These are phyloP conservation scores for Drosophila tristis DNA, from an alignment of 1,140 invertebrate genomes.

Conservation along the genomic window DNA sequence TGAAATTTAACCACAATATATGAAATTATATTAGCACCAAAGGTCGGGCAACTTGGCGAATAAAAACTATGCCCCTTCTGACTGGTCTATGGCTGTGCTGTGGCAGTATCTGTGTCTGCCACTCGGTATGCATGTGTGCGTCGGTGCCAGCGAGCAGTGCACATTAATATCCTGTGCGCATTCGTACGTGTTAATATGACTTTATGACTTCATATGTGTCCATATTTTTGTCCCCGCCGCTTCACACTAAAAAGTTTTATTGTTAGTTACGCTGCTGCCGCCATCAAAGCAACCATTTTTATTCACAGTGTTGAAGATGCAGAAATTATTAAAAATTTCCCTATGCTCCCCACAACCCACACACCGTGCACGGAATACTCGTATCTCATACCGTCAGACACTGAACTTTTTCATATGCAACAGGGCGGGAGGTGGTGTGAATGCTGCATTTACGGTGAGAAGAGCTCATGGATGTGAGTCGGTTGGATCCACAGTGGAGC, in stretches of 20 bases:
- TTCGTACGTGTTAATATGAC: slow-evolving; percentile 83
- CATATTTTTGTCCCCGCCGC: slow-evolving; percentile 77
- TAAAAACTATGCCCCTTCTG: slow-evolving; percentile 55
- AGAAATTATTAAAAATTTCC: slow-evolving; percentile 79
- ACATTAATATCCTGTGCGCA: slow-evolving; percentile 83
- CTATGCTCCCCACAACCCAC: slow-evolving; percentile 1
- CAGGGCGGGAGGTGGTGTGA: slow-evolving; percentile 21
- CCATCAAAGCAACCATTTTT: slow-evolving; percentile 81
- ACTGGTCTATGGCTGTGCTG: slow-evolving; percentile 6
- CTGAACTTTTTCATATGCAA: slow-evolving; percentile 59
- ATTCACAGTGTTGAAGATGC: slow-evolving; percentile 80
- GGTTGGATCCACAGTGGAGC: slow-evolving; percentile 5
- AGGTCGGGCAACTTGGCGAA: slow-evolving; percentile 49
- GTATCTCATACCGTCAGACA: slow-evolving; percentile 53
- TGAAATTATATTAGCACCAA: slow-evolving; percentile 78
- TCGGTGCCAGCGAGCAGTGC: slow-evolving; percentile 42
- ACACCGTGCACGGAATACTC: slow-evolving; percentile 26
- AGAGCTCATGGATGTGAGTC: slow-evolving; percentile 40
- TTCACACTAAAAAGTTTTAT: slow-evolving; percentile 81
- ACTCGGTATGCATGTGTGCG: slow-evolving; percentile 4
- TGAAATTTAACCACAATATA: slow-evolving; percentile 77
- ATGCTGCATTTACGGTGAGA: slow-evolving; percentile 13
- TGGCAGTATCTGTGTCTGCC: too few species aligned
- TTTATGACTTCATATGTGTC: slow-evolving; percentile 83
- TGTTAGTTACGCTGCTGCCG: slow-evolving; percentile 69